Evolutionary conservation across 2,888 invertebrate genomes (phyloP).

Genomic region (Hipparchia semele): DNA sequence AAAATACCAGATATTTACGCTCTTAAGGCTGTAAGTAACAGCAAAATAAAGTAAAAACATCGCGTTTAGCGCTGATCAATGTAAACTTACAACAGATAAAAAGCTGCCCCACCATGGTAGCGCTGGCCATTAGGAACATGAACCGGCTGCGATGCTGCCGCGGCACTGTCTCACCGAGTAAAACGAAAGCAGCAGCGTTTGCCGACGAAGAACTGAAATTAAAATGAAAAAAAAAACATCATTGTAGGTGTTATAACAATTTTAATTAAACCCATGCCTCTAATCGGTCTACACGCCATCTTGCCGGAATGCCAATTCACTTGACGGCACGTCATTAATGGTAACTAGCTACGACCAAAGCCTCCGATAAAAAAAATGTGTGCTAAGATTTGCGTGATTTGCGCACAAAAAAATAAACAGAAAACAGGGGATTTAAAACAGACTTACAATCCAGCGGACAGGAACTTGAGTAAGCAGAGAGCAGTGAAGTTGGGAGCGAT

Average conservation of each 20-base stretch:
- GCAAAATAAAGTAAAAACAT: too few relatives aligned
- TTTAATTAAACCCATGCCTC: too few relatives aligned
- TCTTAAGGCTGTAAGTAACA: too few relatives aligned
- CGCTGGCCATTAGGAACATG: conserved; percentile 69
- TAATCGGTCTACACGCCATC: too few relatives aligned
- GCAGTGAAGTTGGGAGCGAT: conserved; percentile 59
- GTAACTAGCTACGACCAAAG: too few relatives aligned
- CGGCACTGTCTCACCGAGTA: conserved; percentile 66
- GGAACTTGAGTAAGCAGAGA: conserved; percentile 60
- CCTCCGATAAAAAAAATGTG: too few relatives aligned
- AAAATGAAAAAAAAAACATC: neutral
- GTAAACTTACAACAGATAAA: conserved; percentile 57
- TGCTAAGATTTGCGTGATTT: too few relatives aligned
- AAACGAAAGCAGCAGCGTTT: conserved; percentile 68
- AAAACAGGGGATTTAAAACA: neutral
- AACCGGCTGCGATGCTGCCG: conserved; percentile 54
- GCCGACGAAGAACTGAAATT: conserved; percentile 57
- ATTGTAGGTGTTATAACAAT: too few relatives aligned
- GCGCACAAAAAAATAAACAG: too few relatives aligned
- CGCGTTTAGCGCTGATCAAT: neutral
- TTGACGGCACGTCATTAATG: too few relatives aligned
- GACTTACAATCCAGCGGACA: conserved; percentile 68
- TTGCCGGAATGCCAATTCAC: too few relatives aligned
- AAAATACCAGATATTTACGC: too few relatives aligned
- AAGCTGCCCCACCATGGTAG: conserved; percentile 64